A percentile compares a stretch with the other conserved stretches of the same genome.
phyloP scores from a whole-genome alignment of 2,888 invertebrate genomes.

The Polylopha cassiicola region DNA sequence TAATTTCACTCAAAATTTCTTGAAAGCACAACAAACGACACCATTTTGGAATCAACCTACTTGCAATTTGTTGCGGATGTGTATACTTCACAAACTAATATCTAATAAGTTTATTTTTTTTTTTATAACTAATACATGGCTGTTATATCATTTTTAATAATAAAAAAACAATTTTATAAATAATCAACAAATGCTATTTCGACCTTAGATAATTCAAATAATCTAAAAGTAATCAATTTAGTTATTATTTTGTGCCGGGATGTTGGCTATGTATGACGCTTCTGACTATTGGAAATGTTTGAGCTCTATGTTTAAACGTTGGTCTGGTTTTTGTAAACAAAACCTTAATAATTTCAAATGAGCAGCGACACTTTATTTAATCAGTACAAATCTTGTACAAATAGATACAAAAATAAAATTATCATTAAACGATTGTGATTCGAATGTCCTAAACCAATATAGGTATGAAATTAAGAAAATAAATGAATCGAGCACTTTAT shows the following conservation, averaged over 20 bases:
- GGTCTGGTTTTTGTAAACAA: no score
- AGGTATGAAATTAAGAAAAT: no score
- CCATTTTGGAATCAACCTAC: slow-evolving; percentile 72
- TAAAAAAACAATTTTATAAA: slow-evolving; percentile 5
- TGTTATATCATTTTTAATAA: neutral
- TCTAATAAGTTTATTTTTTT: slow-evolving; percentile 19
- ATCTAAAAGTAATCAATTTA: slow-evolving; percentile 28
- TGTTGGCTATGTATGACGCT: slow-evolving; percentile 48
- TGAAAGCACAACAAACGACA: slow-evolving; percentile 76
- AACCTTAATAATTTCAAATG: no score
- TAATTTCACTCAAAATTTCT: slow-evolving; percentile 46
- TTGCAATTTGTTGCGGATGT: slow-evolving; percentile 47
- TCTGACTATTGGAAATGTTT: slow-evolving; percentile 5
- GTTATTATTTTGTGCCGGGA: slow-evolving; percentile 20
- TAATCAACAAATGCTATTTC: neutral
- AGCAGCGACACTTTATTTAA: no score
- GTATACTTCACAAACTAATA: slow-evolving; percentile 29
- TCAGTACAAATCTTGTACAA: no score
- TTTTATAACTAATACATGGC: neutral
- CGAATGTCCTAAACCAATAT: no score
- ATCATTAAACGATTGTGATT: no score
- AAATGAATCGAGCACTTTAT: no score
- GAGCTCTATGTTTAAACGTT: slow-evolving; percentile 7
- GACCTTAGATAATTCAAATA: slow-evolving; percentile 19
- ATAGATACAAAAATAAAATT: no score